Conservation (phyloP, 1,140 invertebrate genomes). For the Delia radicum region DNA sequence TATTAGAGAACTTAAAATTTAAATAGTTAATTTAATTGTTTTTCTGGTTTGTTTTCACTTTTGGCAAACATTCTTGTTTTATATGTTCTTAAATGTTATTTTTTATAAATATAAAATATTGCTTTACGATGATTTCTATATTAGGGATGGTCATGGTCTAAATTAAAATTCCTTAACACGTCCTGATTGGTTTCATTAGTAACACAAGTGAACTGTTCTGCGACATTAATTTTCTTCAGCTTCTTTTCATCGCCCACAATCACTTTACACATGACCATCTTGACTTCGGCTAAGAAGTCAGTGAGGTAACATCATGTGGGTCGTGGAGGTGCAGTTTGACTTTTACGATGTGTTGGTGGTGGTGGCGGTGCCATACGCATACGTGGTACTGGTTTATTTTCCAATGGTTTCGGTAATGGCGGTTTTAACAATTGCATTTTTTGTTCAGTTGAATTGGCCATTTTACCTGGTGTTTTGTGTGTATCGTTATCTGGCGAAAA, state of each 20-base stretch:
- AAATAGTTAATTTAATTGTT: neutral
- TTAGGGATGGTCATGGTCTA: constrained; percentile 14
- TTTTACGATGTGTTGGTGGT: constrained; percentile 40
- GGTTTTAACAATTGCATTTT: constrained; percentile 1
- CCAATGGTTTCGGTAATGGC: constrained; percentile 27
- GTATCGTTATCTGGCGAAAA: constrained; percentile 27
- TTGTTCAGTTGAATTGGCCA: constrained; percentile 6
- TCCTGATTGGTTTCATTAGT: neutral
- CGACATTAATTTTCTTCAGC: neutral
- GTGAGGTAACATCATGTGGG: constrained; percentile 55
- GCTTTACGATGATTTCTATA: neutral
- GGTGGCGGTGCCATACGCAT: constrained; percentile 54
- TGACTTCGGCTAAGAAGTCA: constrained; percentile 55
- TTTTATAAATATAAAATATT: constrained; percentile 22
- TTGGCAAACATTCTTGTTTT: neutral
- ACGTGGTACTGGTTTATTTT: constrained; percentile 44
- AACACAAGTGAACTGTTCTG: too few relatives aligned
- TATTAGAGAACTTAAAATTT: too few relatives aligned
- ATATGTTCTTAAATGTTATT: neutral
- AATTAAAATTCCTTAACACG: neutral
- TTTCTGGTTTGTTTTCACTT: neutral
- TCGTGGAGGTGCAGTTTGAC: constrained; percentile 46
- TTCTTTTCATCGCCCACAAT: constrained; percentile 45
- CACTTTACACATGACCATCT: constrained; percentile 55
- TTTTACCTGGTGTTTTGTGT: constrained; percentile 38